phyloP scores from a whole-genome alignment of 2,113 vertebrate species.

The Melanerpes aurifrons region DNA sequence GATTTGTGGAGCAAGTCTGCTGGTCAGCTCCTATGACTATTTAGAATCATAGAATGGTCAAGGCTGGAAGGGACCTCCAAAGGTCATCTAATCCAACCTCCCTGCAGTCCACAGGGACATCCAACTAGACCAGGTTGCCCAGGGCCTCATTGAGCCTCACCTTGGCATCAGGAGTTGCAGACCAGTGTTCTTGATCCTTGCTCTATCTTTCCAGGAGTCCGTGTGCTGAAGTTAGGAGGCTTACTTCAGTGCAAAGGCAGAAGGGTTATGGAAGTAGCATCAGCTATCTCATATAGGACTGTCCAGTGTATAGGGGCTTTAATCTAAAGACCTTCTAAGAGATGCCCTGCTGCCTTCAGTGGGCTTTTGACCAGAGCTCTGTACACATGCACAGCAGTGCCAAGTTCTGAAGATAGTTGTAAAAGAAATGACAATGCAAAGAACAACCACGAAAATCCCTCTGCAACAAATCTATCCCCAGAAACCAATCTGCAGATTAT shows the following conservation, averaged over 20 bases:
- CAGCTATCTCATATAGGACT: background rate
- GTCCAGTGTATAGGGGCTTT: background rate
- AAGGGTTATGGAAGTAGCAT: background rate
- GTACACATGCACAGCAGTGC: background rate
- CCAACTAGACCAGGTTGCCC: no score
- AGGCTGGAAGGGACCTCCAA: no score
- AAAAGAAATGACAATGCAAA: background rate
- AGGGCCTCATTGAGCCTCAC: no score
- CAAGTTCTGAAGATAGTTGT: background rate
- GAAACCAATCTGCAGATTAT: background rate
- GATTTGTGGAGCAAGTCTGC: background rate
- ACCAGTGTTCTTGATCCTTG: background rate
- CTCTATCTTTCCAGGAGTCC: background rate
- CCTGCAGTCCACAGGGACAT: no score
- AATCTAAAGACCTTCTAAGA: background rate
- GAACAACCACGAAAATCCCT: background rate
- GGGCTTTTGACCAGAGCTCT: background rate
- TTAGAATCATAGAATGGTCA: background rate
- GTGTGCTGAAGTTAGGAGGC: background rate
- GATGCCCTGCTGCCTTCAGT: background rate
- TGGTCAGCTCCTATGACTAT: background rate
- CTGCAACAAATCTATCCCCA: background rate
- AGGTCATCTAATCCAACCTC: no score
- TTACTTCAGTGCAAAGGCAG: background rate
- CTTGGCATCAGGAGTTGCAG: background rate